These are phyloP conservation scores for Scrobipalpa atriplicella DNA, from an alignment of 2,888 invertebrate genomes.

Conservation along the genomic window DNA sequence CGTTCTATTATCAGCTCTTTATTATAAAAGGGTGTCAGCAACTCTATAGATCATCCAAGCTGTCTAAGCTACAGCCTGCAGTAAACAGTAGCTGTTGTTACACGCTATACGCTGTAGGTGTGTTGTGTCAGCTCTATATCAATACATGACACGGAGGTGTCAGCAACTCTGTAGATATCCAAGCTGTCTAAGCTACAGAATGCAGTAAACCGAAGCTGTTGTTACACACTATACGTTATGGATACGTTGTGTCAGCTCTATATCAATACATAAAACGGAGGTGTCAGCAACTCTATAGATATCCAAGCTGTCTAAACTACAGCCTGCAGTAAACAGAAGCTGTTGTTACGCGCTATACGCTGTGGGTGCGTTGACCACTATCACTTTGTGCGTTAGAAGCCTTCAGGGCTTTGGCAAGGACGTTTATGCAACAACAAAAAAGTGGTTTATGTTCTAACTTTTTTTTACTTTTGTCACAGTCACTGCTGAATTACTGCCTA, in stretches of 20 bases:
- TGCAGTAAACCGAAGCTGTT: constrained; percentile 13
- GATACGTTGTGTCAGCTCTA: background rate
- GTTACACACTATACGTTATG: background rate
- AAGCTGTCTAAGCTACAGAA: constrained; percentile 1
- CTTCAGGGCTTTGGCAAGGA: background rate
- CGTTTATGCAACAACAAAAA: too few species aligned
- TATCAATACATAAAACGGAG: background rate
- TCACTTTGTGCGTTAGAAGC: constrained; percentile 4
- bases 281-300: background rate
- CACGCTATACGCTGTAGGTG: background rate
- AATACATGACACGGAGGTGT: background rate
- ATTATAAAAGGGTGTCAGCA: too few species aligned
- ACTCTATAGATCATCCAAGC: background rate
- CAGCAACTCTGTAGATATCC: background rate
- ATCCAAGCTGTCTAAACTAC: background rate
- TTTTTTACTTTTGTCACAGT: too few species aligned
- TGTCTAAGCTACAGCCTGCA: background rate
- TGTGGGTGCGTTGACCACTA: constrained; percentile 15
- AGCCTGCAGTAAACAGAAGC: constrained; percentile 11
- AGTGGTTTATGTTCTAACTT: too few species aligned
- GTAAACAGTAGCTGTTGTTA: constrained; percentile 12
- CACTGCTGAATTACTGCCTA: too few species aligned
- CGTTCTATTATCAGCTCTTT: too few species aligned
- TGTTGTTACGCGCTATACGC: constrained; percentile 6
- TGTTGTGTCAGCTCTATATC: background rate